phyloP scores from a whole-genome alignment of 2,797 vertebrate species.

The Rhinatrema bivittatum region DNA sequence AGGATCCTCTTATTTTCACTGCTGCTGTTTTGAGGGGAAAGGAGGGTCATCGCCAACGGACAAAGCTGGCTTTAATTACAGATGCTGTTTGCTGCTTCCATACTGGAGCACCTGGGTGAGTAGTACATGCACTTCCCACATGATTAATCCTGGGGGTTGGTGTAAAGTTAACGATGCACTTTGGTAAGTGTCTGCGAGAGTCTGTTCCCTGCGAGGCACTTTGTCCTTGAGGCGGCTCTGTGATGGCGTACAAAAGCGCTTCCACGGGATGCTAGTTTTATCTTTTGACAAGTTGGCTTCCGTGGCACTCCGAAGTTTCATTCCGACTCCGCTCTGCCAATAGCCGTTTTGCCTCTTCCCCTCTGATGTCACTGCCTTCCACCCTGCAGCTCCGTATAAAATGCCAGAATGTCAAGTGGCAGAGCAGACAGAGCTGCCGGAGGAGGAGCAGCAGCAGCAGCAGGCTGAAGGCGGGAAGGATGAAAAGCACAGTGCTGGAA shows the following conservation, averaged over 20 bases:
- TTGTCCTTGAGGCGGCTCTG: not conserved
- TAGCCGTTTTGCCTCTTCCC: not conserved
- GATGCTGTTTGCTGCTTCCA: too few species aligned
- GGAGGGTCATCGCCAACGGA: too few species aligned
- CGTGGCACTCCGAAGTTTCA: conserved; percentile 4
- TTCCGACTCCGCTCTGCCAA: conserved; percentile 11
- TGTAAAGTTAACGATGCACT: too few species aligned
- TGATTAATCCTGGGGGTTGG: too few species aligned
- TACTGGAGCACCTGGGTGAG: too few species aligned
- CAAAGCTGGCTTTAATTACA: too few species aligned
- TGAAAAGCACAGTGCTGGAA: conserved; percentile 59
- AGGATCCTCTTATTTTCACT: too few species aligned
- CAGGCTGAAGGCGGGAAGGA: conserved; percentile 6
- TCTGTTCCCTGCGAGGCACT: too few species aligned
- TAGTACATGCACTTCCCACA: too few species aligned
- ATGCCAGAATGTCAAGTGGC: conserved; percentile 1
- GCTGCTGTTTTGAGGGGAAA: too few species aligned
- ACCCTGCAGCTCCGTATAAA: conserved; percentile 9
- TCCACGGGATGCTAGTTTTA: conserved; percentile 4
- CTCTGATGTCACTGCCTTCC: not conserved
- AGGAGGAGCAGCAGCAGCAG: not conserved
- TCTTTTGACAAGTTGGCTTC: conserved; percentile 12
- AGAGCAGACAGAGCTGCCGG: not conserved
- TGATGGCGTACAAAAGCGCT: not conserved
- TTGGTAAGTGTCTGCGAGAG: too few species aligned